Evolutionary conservation across 2,888 invertebrate species (phyloP), one percentile per base, ranked within the genome.

Genomic region (Drosophila falleni): DNA sequence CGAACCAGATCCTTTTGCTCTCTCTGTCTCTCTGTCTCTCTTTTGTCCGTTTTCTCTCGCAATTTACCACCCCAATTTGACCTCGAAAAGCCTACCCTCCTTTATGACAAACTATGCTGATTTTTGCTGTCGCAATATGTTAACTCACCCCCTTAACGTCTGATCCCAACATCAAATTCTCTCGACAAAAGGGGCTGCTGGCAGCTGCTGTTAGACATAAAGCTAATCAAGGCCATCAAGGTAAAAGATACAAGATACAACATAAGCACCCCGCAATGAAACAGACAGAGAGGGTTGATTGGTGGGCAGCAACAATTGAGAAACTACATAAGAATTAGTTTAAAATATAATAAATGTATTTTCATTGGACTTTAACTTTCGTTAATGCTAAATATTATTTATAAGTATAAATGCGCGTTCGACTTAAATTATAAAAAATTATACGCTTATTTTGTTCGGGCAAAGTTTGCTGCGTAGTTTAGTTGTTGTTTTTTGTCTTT

Each of bases 151-250:
- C 74, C 26, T 31, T 33, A 29, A 5, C 13, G 1, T 74, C 35
- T 47, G 75, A 78, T 76, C 84, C 81, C 62, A 70, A 33, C 67
- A 66, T 64, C 78, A 73, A 64, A 58, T 46, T 66, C 19, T 31
- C 47, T 54, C 44, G 51, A 50, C 62, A 58, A 64, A 53, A 39
- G 26, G 81, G 82, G 54, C 75, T 66, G 72, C 29, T 37, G 37
- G 47, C 37, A 62, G 47, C 59, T 59, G 80, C 63, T 60, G 70
- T 46, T 39, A 37, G 75, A 49, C 59, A 63, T 60, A 56, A 60
- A 64, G 46, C 39, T 35, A 49, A 58, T n/a, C n/a, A n/a, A 53
- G 59, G 50, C 50, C 41, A 49, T 26, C 23, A 53, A 33, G 69
- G 50, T 59, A 62, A 46, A 51, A 41, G 35, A 39, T 26, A 58